These are phyloP conservation scores for Proterorhinus semilunaris DNA, from an alignment of 2,113 vertebrate genomes.

Conservation along the genomic window DNA sequence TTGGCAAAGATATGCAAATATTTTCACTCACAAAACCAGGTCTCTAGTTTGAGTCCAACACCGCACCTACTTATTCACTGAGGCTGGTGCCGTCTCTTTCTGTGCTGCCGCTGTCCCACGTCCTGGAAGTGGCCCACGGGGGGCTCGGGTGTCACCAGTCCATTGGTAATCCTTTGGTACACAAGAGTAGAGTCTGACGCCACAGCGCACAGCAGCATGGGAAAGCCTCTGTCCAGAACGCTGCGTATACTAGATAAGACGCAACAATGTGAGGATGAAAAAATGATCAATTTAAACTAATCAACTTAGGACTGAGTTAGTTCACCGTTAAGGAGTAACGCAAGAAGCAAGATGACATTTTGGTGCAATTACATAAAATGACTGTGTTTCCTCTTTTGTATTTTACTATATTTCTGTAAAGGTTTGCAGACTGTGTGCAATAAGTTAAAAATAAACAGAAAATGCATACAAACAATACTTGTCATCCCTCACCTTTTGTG, in stretches of 20 bases:
- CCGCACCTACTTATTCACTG: constrained; percentile 28
- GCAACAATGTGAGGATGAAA: neutral
- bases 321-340: too few species aligned
- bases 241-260: constrained; percentile 64
- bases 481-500: constrained; percentile 81
- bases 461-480: neutral
- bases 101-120: constrained; percentile 65
- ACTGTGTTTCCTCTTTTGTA: too few species aligned
- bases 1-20: too few species aligned
- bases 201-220: constrained; percentile 84
- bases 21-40: neutral
- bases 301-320: too few species aligned
- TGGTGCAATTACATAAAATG: too few species aligned
- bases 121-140: constrained; percentile 77
- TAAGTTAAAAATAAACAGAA: too few species aligned
- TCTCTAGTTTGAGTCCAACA: neutral
- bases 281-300: neutral
- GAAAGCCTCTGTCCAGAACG: constrained; percentile 59
- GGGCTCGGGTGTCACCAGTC: constrained; percentile 88
- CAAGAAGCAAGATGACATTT: too few species aligned
- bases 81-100: constrained; percentile 67
- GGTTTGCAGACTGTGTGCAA: too few species aligned
- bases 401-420: too few species aligned
- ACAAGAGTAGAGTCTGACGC: constrained; percentile 93
- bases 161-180: constrained; percentile 91